Base-by-base conservation (phyloP, 1,140 invertebrate species). In the Polyergus mexicanus region DNA sequence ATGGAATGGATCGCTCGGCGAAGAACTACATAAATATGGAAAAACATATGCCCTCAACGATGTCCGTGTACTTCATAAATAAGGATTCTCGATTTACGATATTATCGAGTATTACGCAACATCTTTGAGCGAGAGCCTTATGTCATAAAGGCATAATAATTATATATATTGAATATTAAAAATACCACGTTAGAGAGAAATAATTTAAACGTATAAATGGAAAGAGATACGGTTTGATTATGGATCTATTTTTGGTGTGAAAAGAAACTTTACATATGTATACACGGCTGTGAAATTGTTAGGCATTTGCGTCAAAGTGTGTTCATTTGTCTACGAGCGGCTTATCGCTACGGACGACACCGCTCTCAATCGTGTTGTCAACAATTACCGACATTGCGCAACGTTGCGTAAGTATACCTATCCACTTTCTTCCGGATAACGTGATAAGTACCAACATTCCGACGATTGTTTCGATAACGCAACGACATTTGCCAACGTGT, bases 371-470 rank as follows among this genome's bases (percentile, higher is more conserved):
- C 74, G 68, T 13, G 81, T 71, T 71, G 35, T 51, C 78, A 41
- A 58, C 87, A 38, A 83, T 85, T 66, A 72, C 25, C 8, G 69
- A 47, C 5, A 47, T 89, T 89, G 77, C 87, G 51, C 88, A 63
- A 88, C 35, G 38, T 71, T 51, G 75, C 69, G 83, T 44, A 89
- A 88, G 66, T 13, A n/a, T 19, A 65, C 22, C 44, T 22, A 51
- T 47, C 38, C 38, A 74, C 75, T 78, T 84, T 78, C 58, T 58
- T 60, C 66, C 11, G 35, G n/a, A 60, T 72, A 22, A 51, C 32
- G 68, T 38, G 47, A 41, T 58, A 41, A 62, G 28, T 54, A 58
- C 32, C 80, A n/a, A 35, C 80, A 83, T 76, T 63, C 71, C 44
- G n/a, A 62, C 56, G 35, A 58, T 69, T 51, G 71, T 10, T 58